Conservation (phyloP, 2,797 vertebrate species). For the Mus caroli region DNA sequence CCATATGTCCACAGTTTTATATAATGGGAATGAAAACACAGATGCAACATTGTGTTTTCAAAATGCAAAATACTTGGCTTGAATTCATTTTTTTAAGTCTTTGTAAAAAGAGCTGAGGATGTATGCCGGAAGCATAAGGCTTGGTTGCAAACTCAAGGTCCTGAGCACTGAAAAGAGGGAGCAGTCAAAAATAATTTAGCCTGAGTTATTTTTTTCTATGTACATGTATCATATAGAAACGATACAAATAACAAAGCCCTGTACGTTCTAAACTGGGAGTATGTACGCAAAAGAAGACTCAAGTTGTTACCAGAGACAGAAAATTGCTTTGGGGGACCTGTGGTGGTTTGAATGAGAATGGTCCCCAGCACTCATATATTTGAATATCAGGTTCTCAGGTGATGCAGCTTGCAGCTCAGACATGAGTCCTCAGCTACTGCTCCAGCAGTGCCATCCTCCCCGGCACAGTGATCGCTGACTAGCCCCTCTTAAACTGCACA, state of each 20-base stretch:
- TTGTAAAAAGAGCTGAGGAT: conserved; percentile 4
- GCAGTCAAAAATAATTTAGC: conserved; percentile 42
- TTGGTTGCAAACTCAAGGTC: not conserved
- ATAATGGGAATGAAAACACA: conserved; percentile 18
- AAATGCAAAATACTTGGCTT: conserved; percentile 6
- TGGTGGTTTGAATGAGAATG: not conserved
- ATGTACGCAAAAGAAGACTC: conserved; percentile 34
- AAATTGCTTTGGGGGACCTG: not conserved
- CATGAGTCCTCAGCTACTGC: not conserved
- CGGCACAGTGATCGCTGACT: too few species aligned
- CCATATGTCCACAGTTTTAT: not conserved
- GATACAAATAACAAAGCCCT: conserved; percentile 23
- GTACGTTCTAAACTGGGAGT: not conserved
- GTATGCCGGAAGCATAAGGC: not conserved
- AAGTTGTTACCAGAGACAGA: conserved; percentile 17
- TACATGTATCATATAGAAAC: conserved; percentile 15
- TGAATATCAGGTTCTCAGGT: not conserved
- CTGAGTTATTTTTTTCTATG: not conserved
- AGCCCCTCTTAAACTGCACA: not conserved
- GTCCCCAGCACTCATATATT: not conserved
- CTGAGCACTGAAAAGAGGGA: not conserved
- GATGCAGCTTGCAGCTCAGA: not conserved
- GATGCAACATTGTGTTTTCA: not conserved
- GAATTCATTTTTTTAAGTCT: conserved; percentile 24
- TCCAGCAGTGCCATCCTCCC: not conserved